These are phyloP conservation scores for Stigmatopora argus DNA, from an alignment of 2,113 vertebrate genomes.

Conservation along the genomic window DNA sequence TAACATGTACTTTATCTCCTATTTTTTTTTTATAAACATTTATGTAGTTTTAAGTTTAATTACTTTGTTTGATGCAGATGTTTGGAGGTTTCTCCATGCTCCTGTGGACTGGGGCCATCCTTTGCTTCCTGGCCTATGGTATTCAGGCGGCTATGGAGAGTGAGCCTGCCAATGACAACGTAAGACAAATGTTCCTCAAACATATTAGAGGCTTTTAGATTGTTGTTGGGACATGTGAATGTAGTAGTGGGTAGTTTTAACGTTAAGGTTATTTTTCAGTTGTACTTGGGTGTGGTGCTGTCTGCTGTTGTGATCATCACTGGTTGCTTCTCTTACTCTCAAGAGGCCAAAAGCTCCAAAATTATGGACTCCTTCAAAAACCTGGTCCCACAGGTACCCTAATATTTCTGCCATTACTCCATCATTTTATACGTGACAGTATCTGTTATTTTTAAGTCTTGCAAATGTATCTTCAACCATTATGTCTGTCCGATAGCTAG, in stretches of 20 bases:
- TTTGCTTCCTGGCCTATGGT: conserved; percentile 89
- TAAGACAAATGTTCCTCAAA: conserved; percentile 55
- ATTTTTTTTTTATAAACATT: neutral
- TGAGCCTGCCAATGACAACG: conserved; percentile 85
- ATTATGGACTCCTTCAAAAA: conserved; percentile 99
- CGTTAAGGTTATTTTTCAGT: conserved; percentile 55
- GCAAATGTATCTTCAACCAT: conserved; percentile 4
- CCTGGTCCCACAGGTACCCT: conserved; percentile 89
- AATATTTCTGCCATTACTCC: neutral
- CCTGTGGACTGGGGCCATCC: conserved; percentile 92
- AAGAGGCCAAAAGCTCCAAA: conserved; percentile 98
- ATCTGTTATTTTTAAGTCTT: neutral
- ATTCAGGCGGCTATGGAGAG: conserved; percentile 81
- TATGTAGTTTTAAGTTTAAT: neutral
- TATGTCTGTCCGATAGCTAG: conserved; percentile 76
- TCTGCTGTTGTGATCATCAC: conserved; percentile 94
- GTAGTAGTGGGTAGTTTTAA: neutral
- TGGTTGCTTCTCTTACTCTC: conserved; percentile 97
- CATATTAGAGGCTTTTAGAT: neutral
- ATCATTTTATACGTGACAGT: neutral
- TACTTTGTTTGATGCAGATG: conserved; percentile 38
- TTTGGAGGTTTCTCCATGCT: conserved; percentile 82
- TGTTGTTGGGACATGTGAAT: neutral
- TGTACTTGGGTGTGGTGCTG: conserved; percentile 88
- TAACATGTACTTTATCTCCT: neutral